Percentiles rank a stretch among this genome's conserved stretches.
Conservation (phyloP, 1,140 invertebrate genomes). For the Matsumurasca onukii region DNA sequence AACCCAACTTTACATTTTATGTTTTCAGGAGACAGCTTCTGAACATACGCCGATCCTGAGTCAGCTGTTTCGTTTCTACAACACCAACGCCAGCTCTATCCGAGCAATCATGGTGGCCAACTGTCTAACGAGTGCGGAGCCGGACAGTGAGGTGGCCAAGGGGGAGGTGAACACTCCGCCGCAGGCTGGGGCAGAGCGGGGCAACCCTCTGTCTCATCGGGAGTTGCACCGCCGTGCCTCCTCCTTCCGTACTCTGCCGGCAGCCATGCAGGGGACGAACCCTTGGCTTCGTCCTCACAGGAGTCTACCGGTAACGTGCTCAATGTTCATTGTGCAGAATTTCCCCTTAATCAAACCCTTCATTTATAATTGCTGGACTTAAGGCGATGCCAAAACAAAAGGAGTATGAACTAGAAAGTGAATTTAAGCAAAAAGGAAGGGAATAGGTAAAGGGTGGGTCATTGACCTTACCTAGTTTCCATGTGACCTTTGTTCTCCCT, state of each 20-base stretch:
- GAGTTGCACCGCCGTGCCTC: constrained; percentile 46
- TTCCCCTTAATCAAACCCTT: background rate
- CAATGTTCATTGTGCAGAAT: background rate
- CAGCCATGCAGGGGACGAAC: constrained; percentile 31
- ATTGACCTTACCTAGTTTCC: no score
- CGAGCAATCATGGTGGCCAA: constrained; percentile 56
- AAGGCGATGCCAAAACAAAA: no score
- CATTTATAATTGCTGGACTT: no score
- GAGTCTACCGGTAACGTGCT: constrained; percentile 23
- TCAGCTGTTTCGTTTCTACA: constrained; percentile 77
- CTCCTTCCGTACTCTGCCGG: constrained; percentile 19
- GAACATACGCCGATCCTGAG: constrained; percentile 82
- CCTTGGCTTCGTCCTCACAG: background rate
- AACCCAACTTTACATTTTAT: no score
- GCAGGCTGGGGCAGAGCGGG: constrained; percentile 46
- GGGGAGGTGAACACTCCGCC: background rate
- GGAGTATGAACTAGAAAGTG: no score
- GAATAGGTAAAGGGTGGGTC: no score
- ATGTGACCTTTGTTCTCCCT: no score
- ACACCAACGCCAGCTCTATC: constrained; percentile 78
- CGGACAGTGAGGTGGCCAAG: background rate
- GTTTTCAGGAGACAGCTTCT: constrained; percentile 64
- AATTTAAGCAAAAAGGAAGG: no score
- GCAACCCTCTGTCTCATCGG: constrained; percentile 56
- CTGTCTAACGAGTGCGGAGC: constrained; percentile 46